Percentiles rank a stretch among this genome's conserved stretches.
phyloP scores from a whole-genome alignment of 2,113 vertebrate genomes.

The Hippolais icterina region DNA sequence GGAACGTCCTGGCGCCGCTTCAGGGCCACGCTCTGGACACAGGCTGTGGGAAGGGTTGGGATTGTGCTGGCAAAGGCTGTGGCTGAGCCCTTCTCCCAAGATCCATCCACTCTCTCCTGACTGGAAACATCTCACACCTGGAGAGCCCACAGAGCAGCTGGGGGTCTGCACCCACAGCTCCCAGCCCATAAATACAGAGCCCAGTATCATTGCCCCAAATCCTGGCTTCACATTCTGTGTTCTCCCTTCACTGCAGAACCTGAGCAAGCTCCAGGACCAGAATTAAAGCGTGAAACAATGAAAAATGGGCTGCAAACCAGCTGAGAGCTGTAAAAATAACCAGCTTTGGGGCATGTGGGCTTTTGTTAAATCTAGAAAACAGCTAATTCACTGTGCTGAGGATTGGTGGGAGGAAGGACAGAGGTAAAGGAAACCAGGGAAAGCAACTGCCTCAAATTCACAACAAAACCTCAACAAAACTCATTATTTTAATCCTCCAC shows the following conservation, averaged over 20 bases:
- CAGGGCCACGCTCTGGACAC: neutral
- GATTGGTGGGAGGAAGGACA: neutral
- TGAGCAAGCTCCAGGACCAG: neutral
- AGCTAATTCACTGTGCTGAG: neutral
- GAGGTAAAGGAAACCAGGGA: neutral
- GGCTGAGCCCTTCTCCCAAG: neutral
- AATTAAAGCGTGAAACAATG: neutral
- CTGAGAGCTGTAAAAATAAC: neutral
- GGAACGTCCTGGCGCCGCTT: fast-evolving
- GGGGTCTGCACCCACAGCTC: neutral
- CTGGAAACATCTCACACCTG: neutral
- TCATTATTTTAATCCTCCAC: neutral
- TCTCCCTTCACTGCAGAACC: neutral
- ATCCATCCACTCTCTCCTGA: neutral
- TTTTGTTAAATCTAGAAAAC: neutral
- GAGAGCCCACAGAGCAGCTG: neutral
- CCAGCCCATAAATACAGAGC: neutral
- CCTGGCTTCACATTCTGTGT: neutral
- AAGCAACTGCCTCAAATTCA: neutral
- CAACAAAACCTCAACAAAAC: neutral
- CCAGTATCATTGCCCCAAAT: neutral
- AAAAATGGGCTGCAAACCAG: neutral
- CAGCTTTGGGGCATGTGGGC: neutral
- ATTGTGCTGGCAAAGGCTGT: neutral
- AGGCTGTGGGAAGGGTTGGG: fast-evolving